Percentiles rank a stretch among this genome's conserved stretches.
These are phyloP conservation scores for Electrona antarctica DNA, from an alignment of 2,113 vertebrate species.

Conservation along the genomic window DNA sequence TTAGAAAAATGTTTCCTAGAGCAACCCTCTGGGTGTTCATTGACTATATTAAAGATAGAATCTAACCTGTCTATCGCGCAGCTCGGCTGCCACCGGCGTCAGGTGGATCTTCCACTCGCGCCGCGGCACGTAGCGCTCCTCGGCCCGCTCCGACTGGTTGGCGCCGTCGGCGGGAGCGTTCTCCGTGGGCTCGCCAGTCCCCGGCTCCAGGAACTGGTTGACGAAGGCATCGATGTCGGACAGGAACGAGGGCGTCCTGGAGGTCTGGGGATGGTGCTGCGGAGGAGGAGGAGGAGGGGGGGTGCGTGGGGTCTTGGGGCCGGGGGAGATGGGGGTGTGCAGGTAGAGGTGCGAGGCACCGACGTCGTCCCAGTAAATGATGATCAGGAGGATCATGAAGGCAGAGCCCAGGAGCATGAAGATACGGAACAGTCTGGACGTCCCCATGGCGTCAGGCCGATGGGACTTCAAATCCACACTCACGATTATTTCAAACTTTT, in stretches of 20 bases:
- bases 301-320: constrained; percentile 73
- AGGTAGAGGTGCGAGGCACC: constrained; percentile 88
- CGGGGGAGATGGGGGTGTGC: constrained; percentile 83
- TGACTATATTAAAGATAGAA: too few species aligned
- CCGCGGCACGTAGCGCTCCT: constrained; percentile 87
- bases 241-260: constrained; percentile 66
- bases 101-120: constrained; percentile 90
- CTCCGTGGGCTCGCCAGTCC: constrained; percentile 81
- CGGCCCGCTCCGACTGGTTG: constrained; percentile 77
- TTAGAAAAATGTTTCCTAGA: too few species aligned
- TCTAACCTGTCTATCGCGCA: constrained; percentile 75
- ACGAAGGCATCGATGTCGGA: constrained; percentile 87
- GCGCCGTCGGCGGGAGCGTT: constrained; percentile 54
- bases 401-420: constrained; percentile 88
- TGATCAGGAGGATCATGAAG: constrained; percentile 94
- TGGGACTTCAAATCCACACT: too few species aligned
- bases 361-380: constrained; percentile 96
- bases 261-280: constrained; percentile 58
- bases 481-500: too few species aligned
- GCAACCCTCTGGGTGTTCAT: too few species aligned
- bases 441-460: constrained; percentile 85
- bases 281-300: constrained; percentile 45
- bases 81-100: constrained; percentile 77
- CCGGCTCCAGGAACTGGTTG: constrained; percentile 82
- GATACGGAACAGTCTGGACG: constrained; percentile 87